These are phyloP conservation scores for Tichodroma muraria DNA, from an alignment of 2,113 vertebrate genomes.

Conservation along the genomic window DNA sequence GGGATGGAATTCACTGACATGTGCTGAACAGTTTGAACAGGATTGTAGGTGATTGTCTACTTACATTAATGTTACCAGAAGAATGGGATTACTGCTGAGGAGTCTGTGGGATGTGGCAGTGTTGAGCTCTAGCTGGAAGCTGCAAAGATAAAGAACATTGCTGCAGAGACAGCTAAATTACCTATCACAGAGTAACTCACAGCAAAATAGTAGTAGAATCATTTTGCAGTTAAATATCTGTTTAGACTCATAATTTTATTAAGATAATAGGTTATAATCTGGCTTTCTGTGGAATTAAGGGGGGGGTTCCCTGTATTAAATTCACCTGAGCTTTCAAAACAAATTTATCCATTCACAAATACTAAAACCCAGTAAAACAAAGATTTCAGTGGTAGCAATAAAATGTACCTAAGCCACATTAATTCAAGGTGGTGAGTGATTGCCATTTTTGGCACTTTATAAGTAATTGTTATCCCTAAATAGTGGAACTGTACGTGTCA, in stretches of 20 bases:
- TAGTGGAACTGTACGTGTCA: not conserved
- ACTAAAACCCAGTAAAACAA: not conserved
- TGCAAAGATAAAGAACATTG: not conserved
- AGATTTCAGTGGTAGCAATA: not conserved
- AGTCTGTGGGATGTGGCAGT: not conserved
- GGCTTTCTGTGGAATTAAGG: not conserved
- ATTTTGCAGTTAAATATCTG: not conserved
- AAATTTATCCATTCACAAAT: not conserved
- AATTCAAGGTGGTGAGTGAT: not conserved
- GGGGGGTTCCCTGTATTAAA: not conserved
- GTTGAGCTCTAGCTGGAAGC: not conserved
- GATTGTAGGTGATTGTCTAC: not conserved
- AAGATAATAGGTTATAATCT: not conserved
- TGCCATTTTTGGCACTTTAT: not conserved
- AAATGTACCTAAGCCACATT: not conserved
- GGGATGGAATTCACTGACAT: not conserved
- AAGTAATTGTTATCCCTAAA: not conserved
- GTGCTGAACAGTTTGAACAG: not conserved
- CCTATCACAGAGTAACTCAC: not conserved
- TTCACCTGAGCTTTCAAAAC: not conserved
- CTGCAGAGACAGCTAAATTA: not conserved
- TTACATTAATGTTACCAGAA: not conserved
- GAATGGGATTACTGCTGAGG: not conserved
- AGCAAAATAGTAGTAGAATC: not conserved
- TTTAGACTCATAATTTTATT: not conserved